Conservation (phyloP, 2,888 invertebrate species). For the Leptinotarsa tumamoca region DNA sequence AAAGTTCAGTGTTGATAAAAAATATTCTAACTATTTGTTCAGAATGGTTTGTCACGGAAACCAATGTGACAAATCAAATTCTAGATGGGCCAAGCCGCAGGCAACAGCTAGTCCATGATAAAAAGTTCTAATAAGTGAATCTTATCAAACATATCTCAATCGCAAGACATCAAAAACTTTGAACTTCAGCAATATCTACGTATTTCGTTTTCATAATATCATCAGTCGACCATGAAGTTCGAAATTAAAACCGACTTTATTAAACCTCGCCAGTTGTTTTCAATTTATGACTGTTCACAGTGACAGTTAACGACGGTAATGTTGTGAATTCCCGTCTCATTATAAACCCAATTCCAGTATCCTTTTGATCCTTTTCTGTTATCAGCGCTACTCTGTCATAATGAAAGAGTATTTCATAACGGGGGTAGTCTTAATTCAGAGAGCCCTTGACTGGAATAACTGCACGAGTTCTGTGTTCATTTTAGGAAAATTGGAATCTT, state of each 20-base stretch:
- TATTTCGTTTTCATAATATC: no score
- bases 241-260: neutral
- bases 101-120: no score
- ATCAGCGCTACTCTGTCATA: neutral
- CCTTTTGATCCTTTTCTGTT: neutral
- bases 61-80: no score
- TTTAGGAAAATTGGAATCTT: conserved; percentile 9
- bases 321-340: conserved; percentile 7
- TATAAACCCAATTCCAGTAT: neutral
- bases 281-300: neutral
- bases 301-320: neutral
- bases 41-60: no score
- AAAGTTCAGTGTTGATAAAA: no score
- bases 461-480: neutral
- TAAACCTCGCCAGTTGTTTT: neutral
- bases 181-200: no score
- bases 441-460: conserved; percentile 5
- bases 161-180: no score
- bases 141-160: no score
- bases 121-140: no score
- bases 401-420: conserved; percentile 2
- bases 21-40: no score
- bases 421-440: neutral
- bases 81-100: no score
- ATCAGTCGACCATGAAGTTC: no score